Conservation (phyloP, 2,888 invertebrate genomes). For the Halictus ligatus region DNA sequence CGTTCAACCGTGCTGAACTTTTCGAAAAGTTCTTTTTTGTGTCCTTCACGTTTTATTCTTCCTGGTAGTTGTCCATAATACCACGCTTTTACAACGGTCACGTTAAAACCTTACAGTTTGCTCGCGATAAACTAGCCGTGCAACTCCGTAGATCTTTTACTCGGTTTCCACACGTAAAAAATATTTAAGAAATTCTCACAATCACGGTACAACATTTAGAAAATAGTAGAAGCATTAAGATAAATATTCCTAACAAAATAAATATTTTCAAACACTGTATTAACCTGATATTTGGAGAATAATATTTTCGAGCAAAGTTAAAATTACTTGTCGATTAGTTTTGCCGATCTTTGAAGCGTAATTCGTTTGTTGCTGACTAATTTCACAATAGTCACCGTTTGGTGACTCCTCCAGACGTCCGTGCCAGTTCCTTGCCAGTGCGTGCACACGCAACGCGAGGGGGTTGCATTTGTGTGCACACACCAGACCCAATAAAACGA, state of each 20-base stretch:
- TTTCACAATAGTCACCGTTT: background rate
- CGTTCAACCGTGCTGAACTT: background rate
- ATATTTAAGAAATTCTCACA: background rate
- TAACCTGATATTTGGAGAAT: background rate
- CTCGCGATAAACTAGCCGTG: background rate
- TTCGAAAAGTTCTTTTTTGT: background rate
- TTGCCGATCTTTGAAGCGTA: background rate
- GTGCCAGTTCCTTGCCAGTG: background rate
- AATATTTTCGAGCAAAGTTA: too few species aligned
- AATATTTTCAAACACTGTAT: background rate
- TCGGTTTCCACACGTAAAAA: background rate
- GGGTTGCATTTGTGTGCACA: conserved; percentile 54
- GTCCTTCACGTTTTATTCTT: background rate
- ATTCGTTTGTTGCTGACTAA: conserved; percentile 11
- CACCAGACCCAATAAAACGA: conserved; percentile 47
- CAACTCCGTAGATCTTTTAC: background rate
- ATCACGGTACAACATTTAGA: background rate
- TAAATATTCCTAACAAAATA: background rate
- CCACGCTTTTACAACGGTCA: background rate
- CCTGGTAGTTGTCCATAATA: background rate
- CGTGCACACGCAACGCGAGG: conserved; percentile 46
- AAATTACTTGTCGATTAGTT: background rate
- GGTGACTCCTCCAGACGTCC: conserved; percentile 18
- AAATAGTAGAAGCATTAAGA: background rate
- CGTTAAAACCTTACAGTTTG: background rate